These are phyloP conservation scores for Ceratina calcarata DNA, from an alignment of 1,140 invertebrate species.

Conservation along the genomic window DNA sequence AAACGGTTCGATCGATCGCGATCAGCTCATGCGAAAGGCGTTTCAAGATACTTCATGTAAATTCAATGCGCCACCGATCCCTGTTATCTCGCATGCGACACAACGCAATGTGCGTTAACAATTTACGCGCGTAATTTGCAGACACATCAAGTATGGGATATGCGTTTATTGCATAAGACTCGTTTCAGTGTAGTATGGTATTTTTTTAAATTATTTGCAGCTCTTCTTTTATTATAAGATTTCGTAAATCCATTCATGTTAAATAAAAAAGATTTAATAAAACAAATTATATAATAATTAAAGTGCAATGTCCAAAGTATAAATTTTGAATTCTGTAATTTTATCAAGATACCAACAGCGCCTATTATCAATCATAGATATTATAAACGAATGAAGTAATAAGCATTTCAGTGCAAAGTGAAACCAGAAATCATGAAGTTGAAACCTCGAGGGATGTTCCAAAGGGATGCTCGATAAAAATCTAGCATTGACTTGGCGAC, in stretches of 20 bases:
- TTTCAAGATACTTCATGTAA: slow-evolving; percentile 24
- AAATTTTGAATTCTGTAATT: no score
- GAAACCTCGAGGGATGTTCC: neutral
- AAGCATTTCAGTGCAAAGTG: neutral
- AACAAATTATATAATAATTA: no score
- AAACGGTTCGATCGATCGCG: slow-evolving; percentile 68
- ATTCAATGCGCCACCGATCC: slow-evolving; percentile 3
- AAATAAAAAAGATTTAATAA: no score
- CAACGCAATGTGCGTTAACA: neutral
- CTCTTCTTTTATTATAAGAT: no score
- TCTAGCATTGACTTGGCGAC: slow-evolving; percentile 9
- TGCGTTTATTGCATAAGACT: neutral
- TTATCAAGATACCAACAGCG: no score
- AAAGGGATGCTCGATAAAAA: slow-evolving; percentile 22
- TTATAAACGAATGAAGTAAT: neutral
- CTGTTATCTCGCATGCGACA: slow-evolving; percentile 1
- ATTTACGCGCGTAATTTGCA: slow-evolving; percentile 27
- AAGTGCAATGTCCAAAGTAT: no score
- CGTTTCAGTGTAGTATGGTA: neutral
- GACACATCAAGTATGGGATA: neutral
- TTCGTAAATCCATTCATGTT: no score
- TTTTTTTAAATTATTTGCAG: neutral
- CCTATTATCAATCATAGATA: no score
- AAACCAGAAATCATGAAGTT: neutral
- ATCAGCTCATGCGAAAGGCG: slow-evolving; percentile 67